These are phyloP conservation scores for Oceanites oceanicus DNA, from an alignment of 2,113 vertebrate species.

Conservation along the genomic window DNA sequence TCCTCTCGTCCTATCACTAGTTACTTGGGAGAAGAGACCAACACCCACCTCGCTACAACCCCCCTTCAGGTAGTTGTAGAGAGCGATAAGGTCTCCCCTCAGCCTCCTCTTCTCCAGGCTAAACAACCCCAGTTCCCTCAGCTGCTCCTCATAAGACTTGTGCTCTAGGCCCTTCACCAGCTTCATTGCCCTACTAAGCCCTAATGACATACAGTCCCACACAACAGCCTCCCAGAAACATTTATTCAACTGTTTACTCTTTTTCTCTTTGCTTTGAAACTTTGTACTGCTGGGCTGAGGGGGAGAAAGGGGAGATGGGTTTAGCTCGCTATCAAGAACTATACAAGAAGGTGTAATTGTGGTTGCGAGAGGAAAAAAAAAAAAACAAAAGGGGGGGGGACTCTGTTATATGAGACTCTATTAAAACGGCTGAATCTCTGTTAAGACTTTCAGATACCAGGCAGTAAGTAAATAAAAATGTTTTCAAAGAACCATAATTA, in stretches of 20 bases:
- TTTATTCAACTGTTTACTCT: not conserved
- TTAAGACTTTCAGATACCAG: not conserved
- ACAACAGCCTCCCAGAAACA: not conserved
- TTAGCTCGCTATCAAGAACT: not conserved
- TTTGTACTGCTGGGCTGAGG: not conserved
- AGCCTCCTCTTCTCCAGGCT: no score
- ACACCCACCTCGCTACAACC: no score
- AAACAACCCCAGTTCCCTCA: no score
- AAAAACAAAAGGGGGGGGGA: not conserved
- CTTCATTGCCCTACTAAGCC: no score
- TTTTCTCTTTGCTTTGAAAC: not conserved
- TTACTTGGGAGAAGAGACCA: no score
- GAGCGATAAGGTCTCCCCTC: no score
- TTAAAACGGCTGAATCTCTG: not conserved
- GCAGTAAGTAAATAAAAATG: not conserved
- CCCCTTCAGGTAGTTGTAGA: no score
- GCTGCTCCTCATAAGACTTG: no score
- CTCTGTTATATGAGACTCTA: not conserved
- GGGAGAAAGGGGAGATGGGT: not conserved
- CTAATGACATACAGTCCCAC: not conserved
- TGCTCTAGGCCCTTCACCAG: no score
- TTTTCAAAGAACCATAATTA: not conserved
- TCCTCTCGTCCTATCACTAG: no score
- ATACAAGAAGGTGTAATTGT: rapidly evolving
- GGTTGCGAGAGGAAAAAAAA: not conserved